Conservation (phyloP, 2,113 vertebrate species). For the Eulemur rufifrons region DNA sequence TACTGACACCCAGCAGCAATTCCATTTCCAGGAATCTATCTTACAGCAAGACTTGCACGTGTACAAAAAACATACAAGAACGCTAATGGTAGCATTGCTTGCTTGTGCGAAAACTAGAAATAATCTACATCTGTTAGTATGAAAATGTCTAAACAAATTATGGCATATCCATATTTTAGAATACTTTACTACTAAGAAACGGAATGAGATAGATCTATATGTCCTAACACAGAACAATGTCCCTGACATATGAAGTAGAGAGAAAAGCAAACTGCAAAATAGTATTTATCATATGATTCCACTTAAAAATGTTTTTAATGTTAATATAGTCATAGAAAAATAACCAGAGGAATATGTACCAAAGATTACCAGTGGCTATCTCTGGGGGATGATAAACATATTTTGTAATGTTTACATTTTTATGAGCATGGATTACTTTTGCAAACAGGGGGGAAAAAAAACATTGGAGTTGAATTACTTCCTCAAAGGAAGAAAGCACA, state of each 20-base stretch:
- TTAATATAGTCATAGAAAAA: slow-evolving; percentile 35
- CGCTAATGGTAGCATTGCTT: neutral
- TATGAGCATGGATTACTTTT: slow-evolving; percentile 9
- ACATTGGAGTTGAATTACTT: neutral
- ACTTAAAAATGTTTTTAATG: slow-evolving; percentile 21
- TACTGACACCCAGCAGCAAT: neutral
- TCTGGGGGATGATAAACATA: neutral
- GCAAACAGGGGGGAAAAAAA: neutral
- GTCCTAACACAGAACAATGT: neutral
- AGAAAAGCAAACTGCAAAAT: neutral
- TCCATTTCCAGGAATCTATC: neutral
- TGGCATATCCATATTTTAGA: neutral
- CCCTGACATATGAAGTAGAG: neutral
- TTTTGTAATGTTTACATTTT: slow-evolving; percentile 17
- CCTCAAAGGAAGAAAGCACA: neutral
- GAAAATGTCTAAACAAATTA: slow-evolving; percentile 2
- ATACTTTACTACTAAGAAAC: neutral
- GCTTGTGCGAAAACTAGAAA: neutral
- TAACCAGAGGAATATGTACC: neutral
- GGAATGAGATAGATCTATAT: neutral
- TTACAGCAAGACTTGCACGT: neutral
- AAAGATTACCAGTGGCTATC: neutral
- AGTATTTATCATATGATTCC: neutral
- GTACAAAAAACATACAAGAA: neutral
- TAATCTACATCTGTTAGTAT: neutral